A percentile compares a stretch with the other conserved stretches of the same genome.
Conservation (phyloP, 1,140 invertebrate species). For the Musca domestica region DNA sequence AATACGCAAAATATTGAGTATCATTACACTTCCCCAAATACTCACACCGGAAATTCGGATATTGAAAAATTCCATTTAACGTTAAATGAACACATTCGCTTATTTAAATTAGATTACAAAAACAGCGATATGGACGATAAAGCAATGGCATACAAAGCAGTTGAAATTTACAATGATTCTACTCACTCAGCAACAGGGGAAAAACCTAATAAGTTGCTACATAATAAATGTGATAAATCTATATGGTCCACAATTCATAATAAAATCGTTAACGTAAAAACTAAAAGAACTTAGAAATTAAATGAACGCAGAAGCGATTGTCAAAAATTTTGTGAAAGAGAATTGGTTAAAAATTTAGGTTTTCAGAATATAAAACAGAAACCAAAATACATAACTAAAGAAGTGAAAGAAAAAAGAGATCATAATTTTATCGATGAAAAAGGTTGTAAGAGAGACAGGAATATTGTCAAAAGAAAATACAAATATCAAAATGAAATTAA, state of each 20-base stretch:
- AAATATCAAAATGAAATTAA: too few species aligned
- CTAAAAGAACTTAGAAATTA: neutral
- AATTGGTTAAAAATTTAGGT: conserved; percentile 19
- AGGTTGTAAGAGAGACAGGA: too few species aligned
- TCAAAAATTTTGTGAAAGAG: conserved; percentile 1
- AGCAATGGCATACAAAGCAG: neutral
- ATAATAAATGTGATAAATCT: neutral
- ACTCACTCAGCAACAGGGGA: neutral
- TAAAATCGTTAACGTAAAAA: neutral
- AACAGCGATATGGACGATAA: neutral
- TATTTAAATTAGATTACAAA: neutral
- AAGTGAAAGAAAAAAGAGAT: neutral
- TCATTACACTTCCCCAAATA: neutral
- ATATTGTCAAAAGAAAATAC: too few species aligned
- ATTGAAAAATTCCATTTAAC: neutral
- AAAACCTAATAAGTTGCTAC: too few species aligned
- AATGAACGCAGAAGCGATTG: neutral
- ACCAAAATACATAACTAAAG: conserved; percentile 21
- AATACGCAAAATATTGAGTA: neutral
- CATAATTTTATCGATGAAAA: conserved; percentile 15
- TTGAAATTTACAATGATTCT: neutral
- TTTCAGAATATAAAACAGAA: conserved; percentile 18
- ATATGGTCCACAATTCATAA: neutral
- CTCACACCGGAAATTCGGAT: conserved; percentile 10
- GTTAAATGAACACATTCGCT: neutral